Evolutionary conservation across 2,113 vertebrate species (phyloP).

Genomic region (Pyrgilauda ruficollis): DNA sequence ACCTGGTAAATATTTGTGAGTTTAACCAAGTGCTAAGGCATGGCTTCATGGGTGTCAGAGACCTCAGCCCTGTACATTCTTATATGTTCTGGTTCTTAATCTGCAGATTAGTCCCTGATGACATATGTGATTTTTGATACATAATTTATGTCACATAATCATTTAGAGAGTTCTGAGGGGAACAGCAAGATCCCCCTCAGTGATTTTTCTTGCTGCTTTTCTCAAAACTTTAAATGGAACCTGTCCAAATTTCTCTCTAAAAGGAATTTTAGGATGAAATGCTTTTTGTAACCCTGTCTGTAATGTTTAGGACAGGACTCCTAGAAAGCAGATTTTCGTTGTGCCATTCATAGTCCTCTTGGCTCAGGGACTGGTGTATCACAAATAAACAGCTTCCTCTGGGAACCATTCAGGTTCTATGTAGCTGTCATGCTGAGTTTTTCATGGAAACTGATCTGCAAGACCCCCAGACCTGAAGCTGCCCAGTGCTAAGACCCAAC

Average conservation of each 20-base stretch:
- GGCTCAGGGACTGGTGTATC: neutral
- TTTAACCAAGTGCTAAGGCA: neutral
- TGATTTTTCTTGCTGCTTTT: neutral
- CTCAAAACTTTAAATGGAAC: neutral
- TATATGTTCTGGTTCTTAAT: neutral
- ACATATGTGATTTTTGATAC: neutral
- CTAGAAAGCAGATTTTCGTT: neutral
- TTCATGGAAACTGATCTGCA: neutral
- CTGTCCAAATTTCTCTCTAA: neutral
- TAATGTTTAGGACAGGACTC: neutral
- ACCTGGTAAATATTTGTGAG: slow-evolving; percentile 29
- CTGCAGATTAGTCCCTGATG: neutral
- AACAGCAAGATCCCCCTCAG: neutral
- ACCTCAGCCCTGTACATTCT: neutral
- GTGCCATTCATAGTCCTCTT: neutral
- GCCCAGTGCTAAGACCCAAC: neutral
- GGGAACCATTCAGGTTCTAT: neutral
- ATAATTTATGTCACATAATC: neutral
- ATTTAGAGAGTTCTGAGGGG: neutral
- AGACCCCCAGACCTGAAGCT: neutral
- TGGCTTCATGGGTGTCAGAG: neutral
- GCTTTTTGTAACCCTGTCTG: neutral
- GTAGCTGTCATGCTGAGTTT: too few relatives aligned
- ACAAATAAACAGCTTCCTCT: neutral
- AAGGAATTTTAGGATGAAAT: neutral